A percentile compares a stretch with the other conserved stretches of the same genome.
phyloP scores from a whole-genome alignment of 2,888 invertebrate species.

The Tenthredo scrophulariae region DNA sequence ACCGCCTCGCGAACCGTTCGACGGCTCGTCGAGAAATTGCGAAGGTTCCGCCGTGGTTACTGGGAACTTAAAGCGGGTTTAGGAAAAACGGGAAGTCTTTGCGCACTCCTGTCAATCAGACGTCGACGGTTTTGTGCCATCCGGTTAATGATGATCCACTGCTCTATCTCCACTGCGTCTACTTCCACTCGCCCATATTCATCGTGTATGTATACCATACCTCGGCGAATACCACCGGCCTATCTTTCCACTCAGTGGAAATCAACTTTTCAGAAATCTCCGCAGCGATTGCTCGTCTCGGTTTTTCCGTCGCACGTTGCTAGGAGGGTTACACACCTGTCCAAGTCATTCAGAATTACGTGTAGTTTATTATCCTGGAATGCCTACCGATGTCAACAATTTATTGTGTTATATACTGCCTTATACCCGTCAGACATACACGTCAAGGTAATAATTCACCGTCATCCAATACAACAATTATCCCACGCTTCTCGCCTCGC shows the following conservation, averaged over 20 bases:
- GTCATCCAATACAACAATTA: constrained; percentile 27
- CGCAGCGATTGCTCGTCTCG: constrained; percentile 29
- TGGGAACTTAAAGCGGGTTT: constrained; percentile 71
- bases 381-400: constrained; percentile 28
- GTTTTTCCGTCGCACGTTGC: constrained; percentile 34
- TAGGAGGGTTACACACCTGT: constrained; percentile 47
- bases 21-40: constrained; percentile 56
- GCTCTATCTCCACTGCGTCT: constrained; percentile 66
- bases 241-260: constrained; percentile 33
- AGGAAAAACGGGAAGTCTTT: constrained; percentile 75
- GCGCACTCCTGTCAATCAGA: constrained; percentile 75
- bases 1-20: constrained; percentile 54
- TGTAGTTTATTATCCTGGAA: constrained; percentile 35
- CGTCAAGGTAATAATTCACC: constrained; percentile 1
- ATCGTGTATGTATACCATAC: not conserved
- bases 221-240: not conserved
- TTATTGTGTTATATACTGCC: not conserved
- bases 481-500: constrained; percentile 34
- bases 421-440: not conserved
- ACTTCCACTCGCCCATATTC: constrained; percentile 1
- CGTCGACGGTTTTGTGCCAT: constrained; percentile 73
- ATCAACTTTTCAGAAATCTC: constrained; percentile 45
- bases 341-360: constrained; percentile 3
- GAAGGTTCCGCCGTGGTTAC: constrained; percentile 66
- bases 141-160: constrained; percentile 76